phyloP scores from a whole-genome alignment of 2,888 invertebrate genomes.

The Silvanus unidentatus region DNA sequence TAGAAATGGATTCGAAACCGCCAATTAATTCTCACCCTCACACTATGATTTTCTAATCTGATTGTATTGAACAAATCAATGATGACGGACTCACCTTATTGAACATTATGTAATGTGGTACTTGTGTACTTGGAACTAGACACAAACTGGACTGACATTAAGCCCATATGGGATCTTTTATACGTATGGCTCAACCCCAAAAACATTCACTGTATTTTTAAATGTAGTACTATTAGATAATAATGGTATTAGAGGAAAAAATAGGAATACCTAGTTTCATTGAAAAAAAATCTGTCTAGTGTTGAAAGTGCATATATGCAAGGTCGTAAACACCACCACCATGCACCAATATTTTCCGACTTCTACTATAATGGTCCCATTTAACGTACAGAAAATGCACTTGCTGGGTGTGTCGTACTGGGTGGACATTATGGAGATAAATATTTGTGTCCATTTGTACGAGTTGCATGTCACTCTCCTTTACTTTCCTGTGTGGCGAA shows the following conservation, averaged over 20 bases:
- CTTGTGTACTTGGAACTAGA: no score
- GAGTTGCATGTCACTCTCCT: constrained; percentile 11
- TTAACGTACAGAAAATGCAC: background rate
- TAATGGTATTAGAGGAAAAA: constrained; percentile 22
- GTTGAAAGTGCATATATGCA: constrained; percentile 25
- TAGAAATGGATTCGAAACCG: no score
- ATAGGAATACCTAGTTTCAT: constrained; percentile 6
- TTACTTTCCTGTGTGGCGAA: constrained; percentile 19
- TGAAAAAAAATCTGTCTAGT: constrained; percentile 9
- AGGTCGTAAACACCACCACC: constrained; percentile 17
- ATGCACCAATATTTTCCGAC: constrained; percentile 13
- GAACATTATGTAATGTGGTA: no score
- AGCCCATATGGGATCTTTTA: constrained; percentile 28
- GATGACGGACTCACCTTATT: no score
- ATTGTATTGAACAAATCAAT: constrained; percentile 1
- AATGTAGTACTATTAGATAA: no score
- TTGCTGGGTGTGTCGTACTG: constrained; percentile 16
- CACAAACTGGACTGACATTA: no score
- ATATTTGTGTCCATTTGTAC: constrained; percentile 6
- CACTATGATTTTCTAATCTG: no score
- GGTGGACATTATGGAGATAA: constrained; percentile 11
- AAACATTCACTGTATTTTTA: constrained; percentile 23
- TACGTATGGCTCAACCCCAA: constrained; percentile 23
- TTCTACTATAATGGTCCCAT: constrained; percentile 11
- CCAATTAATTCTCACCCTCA: no score